These are phyloP conservation scores for Orthonyx spaldingii DNA, from an alignment of 2,113 vertebrate species.

Conservation along the genomic window DNA sequence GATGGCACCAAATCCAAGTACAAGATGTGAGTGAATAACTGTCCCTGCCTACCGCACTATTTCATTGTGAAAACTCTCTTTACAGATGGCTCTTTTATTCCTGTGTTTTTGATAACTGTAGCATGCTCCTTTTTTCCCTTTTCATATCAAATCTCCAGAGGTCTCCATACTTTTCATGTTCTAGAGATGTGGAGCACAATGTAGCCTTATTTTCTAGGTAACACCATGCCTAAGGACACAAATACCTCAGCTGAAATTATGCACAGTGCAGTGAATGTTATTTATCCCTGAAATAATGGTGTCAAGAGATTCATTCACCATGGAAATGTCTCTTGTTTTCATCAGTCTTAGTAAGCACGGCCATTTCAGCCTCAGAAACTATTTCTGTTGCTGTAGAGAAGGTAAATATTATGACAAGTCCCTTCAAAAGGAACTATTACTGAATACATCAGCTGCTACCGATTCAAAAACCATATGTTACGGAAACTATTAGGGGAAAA, in stretches of 20 bases:
- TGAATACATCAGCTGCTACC: conserved; percentile 22
- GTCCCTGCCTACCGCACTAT: neutral
- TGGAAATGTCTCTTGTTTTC: neutral
- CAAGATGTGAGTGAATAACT: neutral
- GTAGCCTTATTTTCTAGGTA: neutral
- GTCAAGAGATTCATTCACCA: neutral
- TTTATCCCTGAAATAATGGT: neutral
- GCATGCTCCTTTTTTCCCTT: neutral
- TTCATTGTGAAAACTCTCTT: neutral
- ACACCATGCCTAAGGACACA: neutral
- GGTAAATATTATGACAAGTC: conserved; percentile 42
- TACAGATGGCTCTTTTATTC: neutral
- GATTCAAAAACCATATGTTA: conserved; percentile 21
- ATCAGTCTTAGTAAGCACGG: neutral
- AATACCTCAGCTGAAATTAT: neutral
- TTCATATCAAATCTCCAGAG: neutral
- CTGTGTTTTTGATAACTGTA: neutral
- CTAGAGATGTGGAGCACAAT: neutral
- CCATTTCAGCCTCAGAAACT: conserved; percentile 18
- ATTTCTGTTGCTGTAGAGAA: conserved; percentile 38
- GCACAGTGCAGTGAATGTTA: neutral
- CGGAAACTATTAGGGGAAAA: neutral
- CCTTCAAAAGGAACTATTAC: conserved; percentile 26
- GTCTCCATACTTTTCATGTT: neutral
- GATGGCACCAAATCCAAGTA: neutral